Evolutionary conservation across 2,888 invertebrate species (phyloP).

Genomic region (Lycia hirtaria): DNA sequence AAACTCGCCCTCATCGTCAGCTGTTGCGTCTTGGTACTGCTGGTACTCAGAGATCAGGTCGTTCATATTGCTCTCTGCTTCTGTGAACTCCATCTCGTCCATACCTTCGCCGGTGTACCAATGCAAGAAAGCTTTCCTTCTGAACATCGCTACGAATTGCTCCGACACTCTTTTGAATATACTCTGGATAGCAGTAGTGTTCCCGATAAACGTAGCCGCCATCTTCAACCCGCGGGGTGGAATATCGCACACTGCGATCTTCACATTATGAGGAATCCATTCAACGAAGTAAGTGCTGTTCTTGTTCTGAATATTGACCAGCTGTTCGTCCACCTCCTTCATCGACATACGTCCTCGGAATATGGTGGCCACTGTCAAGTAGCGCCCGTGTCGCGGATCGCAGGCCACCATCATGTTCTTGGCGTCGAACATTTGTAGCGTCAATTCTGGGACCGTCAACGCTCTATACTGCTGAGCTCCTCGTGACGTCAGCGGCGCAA

Average conservation of each 20-base stretch:
- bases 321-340: slow-evolving; percentile 95
- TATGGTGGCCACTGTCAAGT: slow-evolving; percentile 95
- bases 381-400: slow-evolving; percentile 95
- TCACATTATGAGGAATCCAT: slow-evolving; percentile 92
- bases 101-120: slow-evolving; percentile 98
- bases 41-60: slow-evolving; percentile 91
- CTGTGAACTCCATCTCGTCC: slow-evolving; percentile 97
- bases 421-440: slow-evolving; percentile 87
- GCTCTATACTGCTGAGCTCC: slow-evolving; percentile 95
- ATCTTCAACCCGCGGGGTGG: slow-evolving; percentile 91
- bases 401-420: slow-evolving; percentile 96
- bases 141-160: slow-evolving; percentile 96
- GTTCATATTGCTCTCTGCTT: slow-evolving; percentile 95
- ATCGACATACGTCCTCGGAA: slow-evolving; percentile 96
- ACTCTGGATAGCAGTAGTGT: slow-evolving; percentile 94
- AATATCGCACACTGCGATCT: slow-evolving; percentile 92
- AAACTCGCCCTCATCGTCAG: slow-evolving; percentile 84
- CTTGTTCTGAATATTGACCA: slow-evolving; percentile 91
- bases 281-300: slow-evolving; percentile 92
- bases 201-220: slow-evolving; percentile 95
- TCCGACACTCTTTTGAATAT: slow-evolving; percentile 94
- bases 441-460: slow-evolving; percentile 95
- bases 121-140: slow-evolving; percentile 97
- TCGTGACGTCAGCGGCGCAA: slow-evolving; percentile 90
- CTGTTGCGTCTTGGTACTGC: slow-evolving; percentile 88